Evolutionary conservation across 2,888 invertebrate species (phyloP).

Genomic region (Diplolepis rosae): DNA sequence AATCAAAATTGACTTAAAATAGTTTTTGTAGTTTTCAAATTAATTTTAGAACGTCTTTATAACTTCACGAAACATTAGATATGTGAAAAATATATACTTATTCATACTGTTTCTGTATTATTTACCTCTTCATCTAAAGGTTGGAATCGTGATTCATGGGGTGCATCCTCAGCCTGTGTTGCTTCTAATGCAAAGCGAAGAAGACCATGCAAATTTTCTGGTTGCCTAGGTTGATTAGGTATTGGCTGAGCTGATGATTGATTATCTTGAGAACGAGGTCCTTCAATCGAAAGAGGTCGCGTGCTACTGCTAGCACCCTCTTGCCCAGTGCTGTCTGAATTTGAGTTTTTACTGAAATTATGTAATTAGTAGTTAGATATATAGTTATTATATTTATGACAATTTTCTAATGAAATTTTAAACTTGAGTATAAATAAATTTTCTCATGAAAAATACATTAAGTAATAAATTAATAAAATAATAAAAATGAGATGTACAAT

Average conservation of each 20-base stretch:
- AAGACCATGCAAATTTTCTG: slow-evolving; percentile 77
- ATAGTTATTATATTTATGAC: not conserved
- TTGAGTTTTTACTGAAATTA: slow-evolving; percentile 48
- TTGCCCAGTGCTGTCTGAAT: slow-evolving; percentile 39
- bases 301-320: slow-evolving; percentile 56
- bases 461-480: too few relatives aligned
- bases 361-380: too few relatives aligned
- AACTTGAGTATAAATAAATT: not conserved
- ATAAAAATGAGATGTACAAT: too few relatives aligned
- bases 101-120: not conserved
- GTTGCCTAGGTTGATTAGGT: slow-evolving; percentile 67
- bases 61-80: too few relatives aligned
- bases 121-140: slow-evolving; percentile 81
- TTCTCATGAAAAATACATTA: too few relatives aligned
- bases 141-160: slow-evolving; percentile 73
- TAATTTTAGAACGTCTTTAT: too few relatives aligned
- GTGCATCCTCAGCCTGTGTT: slow-evolving; percentile 78
- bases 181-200: slow-evolving; percentile 83
- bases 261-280: slow-evolving; percentile 53
- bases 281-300: slow-evolving; percentile 68
- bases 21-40: not conserved
- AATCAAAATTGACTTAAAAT: not conserved
- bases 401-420: not conserved
- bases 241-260: slow-evolving; percentile 44
- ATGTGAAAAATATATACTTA: not conserved